Base-by-base conservation (phyloP, 2,113 vertebrate species). In the Rhinolophus ferrumequinum region DNA sequence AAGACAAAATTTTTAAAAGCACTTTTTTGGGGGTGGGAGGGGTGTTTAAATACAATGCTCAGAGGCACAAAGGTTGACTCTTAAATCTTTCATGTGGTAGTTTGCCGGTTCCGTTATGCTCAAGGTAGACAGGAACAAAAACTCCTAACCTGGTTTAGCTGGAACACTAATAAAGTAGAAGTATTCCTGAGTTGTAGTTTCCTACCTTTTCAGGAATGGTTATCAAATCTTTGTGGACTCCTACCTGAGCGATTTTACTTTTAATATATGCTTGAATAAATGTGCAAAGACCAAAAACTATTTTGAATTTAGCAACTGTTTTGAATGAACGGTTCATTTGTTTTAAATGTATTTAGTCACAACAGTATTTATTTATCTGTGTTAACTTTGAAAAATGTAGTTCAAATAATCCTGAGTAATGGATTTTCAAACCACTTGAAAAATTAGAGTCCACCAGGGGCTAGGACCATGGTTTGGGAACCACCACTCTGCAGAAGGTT, bases 181-280 rank as follows among this genome's bases (percentile, higher is more conserved):
- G 26, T 90, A 67, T 28, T 84, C 33, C 60, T 76, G 26, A 75
- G 24, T 73, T 0, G 1, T 76, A 58, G 50, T 94, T 97, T 94
- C 44, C 66, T 67, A 14, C 38, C 16, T 44, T 96, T 76, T 81
- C 16, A 52, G 41, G 44, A 84, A 75, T 33, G 66, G 7, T 70
- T 85, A 19, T 93, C 60, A 58, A 72, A 47, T 50, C 60, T 22
- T 64, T 70, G 7, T 77, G 38, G 7, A 88, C 33, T 94, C 35
- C 70, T 85, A 5, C 2, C 24, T 67, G 15, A 90, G n/a, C 16
- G 16, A 41, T 93, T 86, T 88, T 64, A 64, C 44, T 86, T 84
- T 88, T 75, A 80, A 56, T 64, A 76, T n/a, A 13, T 66, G 47
- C 86, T 77, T 93, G 58, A 94, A 72, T 76, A 85, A 93, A 93